These are phyloP conservation scores for Sapayoa aenigma DNA, from an alignment of 2,113 vertebrate species.

Conservation along the genomic window DNA sequence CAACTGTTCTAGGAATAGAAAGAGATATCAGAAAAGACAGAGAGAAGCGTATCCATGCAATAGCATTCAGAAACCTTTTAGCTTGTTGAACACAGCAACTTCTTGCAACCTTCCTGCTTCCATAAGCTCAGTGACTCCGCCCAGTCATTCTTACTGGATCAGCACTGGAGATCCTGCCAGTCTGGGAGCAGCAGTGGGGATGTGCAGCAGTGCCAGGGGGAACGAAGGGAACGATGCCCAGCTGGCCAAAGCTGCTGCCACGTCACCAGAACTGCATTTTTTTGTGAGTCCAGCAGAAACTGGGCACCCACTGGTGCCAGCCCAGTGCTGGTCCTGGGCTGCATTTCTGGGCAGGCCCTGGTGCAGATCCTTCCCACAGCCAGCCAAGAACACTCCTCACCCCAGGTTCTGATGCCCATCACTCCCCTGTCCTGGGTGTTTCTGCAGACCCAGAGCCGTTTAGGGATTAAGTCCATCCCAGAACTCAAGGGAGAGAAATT, in stretches of 20 bases:
- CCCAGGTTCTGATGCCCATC: not conserved
- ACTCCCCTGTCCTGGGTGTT: too few relatives aligned
- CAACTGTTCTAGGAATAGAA: not conserved
- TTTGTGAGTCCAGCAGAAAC: not conserved
- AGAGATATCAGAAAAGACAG: not conserved
- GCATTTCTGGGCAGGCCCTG: not conserved
- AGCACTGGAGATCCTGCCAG: not conserved
- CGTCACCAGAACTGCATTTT: fast-evolving
- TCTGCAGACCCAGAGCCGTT: too few relatives aligned
- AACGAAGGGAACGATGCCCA: fast-evolving
- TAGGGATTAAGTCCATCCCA: too few relatives aligned
- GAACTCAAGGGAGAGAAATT: too few relatives aligned
- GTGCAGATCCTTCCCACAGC: not conserved
- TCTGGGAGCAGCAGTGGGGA: too few relatives aligned
- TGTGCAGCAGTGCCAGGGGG: too few relatives aligned
- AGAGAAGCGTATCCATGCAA: not conserved
- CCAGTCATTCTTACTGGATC: not conserved
- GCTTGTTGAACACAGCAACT: not conserved
- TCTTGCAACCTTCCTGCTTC: not conserved
- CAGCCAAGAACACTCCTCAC: not conserved
- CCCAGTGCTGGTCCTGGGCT: not conserved
- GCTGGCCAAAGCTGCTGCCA: not conserved
- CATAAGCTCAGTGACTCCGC: not conserved
- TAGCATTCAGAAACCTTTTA: not conserved
- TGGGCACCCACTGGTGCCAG: not conserved